A percentile compares a stretch with the other conserved stretches of the same genome.
These are phyloP conservation scores for Pao palembangensis DNA, from an alignment of 2,113 vertebrate species.

Conservation along the genomic window DNA sequence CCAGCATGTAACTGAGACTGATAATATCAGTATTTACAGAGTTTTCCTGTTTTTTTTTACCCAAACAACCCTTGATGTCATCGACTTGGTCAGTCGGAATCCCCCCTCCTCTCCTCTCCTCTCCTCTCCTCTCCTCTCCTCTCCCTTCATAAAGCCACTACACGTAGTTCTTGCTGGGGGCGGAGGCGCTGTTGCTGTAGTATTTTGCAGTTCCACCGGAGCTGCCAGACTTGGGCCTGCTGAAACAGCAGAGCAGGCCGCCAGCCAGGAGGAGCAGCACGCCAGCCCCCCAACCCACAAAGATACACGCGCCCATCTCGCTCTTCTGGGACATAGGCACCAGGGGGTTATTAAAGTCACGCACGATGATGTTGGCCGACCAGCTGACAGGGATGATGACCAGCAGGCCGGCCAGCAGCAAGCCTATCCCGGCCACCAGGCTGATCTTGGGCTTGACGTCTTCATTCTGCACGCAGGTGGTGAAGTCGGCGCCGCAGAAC, in stretches of 20 bases:
- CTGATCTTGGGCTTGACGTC: conserved; percentile 72
- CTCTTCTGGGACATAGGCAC: neutral
- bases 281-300: conserved; percentile 72
- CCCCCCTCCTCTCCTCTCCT: neutral
- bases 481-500: conserved; percentile 74
- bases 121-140: neutral
- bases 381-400: conserved; percentile 76
- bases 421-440: conserved; percentile 61
- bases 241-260: conserved; percentile 78
- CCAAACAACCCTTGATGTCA: neutral
- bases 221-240: conserved; percentile 45
- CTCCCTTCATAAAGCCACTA: conserved; percentile 21
- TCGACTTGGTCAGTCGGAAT: neutral
- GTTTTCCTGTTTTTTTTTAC: accelerated
- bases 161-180: conserved; percentile 71
- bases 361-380: conserved; percentile 63
- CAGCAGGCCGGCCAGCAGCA: conserved; percentile 72
- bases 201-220: conserved; percentile 69
- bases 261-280: conserved; percentile 71
- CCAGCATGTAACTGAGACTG: neutral
- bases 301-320: conserved; percentile 77
- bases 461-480: conserved; percentile 73
- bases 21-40: conserved; percentile 47
- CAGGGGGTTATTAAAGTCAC: conserved; percentile 64
- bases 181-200: conserved; percentile 64